Evolutionary conservation across 2,113 vertebrate species (phyloP), one percentile per base, ranked within the genome.

Genomic region (Mus pahari): DNA sequence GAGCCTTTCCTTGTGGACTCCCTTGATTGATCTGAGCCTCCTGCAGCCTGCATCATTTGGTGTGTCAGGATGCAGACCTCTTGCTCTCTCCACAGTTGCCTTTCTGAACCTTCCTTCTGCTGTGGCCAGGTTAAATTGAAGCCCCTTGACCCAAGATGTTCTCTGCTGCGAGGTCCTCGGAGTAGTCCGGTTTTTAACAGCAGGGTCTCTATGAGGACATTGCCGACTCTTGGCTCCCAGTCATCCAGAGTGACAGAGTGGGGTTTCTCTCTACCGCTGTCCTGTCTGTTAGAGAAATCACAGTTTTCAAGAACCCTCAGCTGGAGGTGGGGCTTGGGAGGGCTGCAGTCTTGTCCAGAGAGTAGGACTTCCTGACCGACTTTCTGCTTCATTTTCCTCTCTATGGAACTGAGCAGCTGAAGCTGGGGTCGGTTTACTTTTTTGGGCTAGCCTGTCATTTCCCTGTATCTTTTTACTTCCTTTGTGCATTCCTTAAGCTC

Each of bases 291-390:
- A 48, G 62, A 68, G 28, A 31, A 78, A 78, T 33, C 28, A 33
- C 60, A 22, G 39, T 31, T 66, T 83, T 68, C 19, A 28, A 36
- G 42, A 13, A 50, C 17, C 31, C 62, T 36, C 19, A 48, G 17
- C 10, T 68, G 60, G 45, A 2, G 20, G 3, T 50, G 20, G 33
- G 42, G 5, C 19, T 31, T 68, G 31, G 45, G 83, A 36, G 45
- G 62, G 42, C 17, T 3, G 6, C 7, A 53, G 86, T 33, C n/a
- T 71, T 28, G 36, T 55, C 6, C 20, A 14, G 33, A n/a, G 45
- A 50, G 66, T n/a, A 28, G 50, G 66, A 19, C 36, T 39, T 48
- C 36, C 33, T 26, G 4, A 1, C 17, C 36, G 0, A 0, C 39
- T 33, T 66, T 68, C 42, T 70, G 7, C 20, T 70, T 87, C 42